Conservation (phyloP, 2,113 vertebrate species). For the Nymphicus hollandicus region DNA sequence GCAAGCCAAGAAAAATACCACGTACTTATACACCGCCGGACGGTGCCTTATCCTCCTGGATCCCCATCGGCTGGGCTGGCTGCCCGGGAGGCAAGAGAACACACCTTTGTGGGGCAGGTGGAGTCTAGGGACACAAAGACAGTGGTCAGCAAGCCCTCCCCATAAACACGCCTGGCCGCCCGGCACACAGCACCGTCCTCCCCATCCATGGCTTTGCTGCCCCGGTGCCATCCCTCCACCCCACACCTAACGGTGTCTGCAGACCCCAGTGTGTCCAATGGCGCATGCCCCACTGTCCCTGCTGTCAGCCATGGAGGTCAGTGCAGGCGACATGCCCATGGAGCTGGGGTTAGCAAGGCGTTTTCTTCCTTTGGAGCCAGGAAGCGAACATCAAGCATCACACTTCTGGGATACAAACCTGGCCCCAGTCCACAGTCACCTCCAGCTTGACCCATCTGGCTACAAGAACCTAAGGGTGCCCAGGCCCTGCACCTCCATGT, state of each 20-base stretch:
- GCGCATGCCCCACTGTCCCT: rapidly evolving
- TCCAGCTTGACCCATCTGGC: background rate
- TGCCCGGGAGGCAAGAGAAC: conserved; percentile 60
- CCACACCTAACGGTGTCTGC: background rate
- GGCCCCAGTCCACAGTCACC: background rate
- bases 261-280: background rate
- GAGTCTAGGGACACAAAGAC: conserved; percentile 68
- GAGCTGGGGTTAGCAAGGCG: background rate
- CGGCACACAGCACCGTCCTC: background rate
- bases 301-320: background rate
- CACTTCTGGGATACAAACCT: background rate
- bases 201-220: background rate
- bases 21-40: conserved; percentile 69
- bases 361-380: background rate
- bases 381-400: background rate
- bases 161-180: background rate
- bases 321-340: background rate
- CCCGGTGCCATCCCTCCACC: background rate
- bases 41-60: conserved; percentile 69
- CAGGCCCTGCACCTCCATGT: background rate
- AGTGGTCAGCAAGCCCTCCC: conserved; percentile 48
- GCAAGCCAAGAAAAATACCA: conserved; percentile 58
- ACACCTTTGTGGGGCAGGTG: conserved; percentile 64
- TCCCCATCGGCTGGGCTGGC: conserved; percentile 39
- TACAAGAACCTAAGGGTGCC: background rate